Percentiles rank a stretch among this genome's conserved stretches.
These are phyloP conservation scores for Spongia lamella DNA, from an alignment of 37 sponge, comb jelly and placozoan genomes.

Conservation along the genomic window DNA sequence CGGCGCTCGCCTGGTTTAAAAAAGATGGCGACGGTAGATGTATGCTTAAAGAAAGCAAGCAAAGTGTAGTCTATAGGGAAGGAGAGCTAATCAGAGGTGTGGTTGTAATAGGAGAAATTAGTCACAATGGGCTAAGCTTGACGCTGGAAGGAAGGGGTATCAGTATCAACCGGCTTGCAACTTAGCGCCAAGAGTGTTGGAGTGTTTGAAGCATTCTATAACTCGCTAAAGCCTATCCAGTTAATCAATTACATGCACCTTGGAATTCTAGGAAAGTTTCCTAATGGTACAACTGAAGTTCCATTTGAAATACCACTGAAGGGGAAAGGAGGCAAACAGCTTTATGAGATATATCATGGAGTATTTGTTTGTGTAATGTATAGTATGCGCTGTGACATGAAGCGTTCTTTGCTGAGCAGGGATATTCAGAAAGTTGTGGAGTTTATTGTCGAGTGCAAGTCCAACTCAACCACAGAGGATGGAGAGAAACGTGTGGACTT, in stretches of 20 bases:
- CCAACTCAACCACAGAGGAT: slow-evolving; percentile 12
- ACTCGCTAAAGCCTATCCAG: slow-evolving; percentile 96
- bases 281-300: slow-evolving; percentile 80
- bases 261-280: slow-evolving; percentile 81
- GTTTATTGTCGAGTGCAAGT: slow-evolving; percentile 79
- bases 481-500: slow-evolving; percentile 67
- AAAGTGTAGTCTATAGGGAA: slow-evolving; percentile 88
- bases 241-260: slow-evolving; percentile 73
- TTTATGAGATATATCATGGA: slow-evolving; percentile 97
- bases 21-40: slow-evolving; percentile 70
- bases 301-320: slow-evolving; percentile 93
- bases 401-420: slow-evolving; percentile 81
- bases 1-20: too few species aligned
- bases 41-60: slow-evolving; percentile 89
- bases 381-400: slow-evolving; percentile 81
- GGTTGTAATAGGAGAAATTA: slow-evolving; percentile 72
- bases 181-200: slow-evolving; percentile 98
- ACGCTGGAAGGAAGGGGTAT: slow-evolving; percentile 88
- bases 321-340: slow-evolving; percentile 67
- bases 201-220: slow-evolving; percentile 98
- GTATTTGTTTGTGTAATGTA: slow-evolving; percentile 97
- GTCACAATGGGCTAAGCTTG: slow-evolving; percentile 87
- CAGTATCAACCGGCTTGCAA: too few species aligned
- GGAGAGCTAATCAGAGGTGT: slow-evolving; percentile 90
- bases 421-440: slow-evolving; percentile 83